Base-by-base conservation (phyloP, 2,888 invertebrate genomes). In the Acleris laterana region DNA sequence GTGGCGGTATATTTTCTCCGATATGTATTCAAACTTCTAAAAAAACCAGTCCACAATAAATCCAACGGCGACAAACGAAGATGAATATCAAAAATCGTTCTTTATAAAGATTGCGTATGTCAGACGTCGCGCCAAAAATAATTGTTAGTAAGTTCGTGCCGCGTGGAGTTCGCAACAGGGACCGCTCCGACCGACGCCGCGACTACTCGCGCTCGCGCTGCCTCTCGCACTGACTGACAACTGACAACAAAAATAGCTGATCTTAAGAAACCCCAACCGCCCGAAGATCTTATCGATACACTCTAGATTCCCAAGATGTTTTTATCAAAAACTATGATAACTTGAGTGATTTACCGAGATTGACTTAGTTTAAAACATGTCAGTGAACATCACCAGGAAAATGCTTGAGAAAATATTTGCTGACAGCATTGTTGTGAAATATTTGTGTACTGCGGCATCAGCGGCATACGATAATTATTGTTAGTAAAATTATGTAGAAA, bases 231-330 rank as follows among this genome's bases (percentile, higher is more conserved):
- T 73, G 78, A 81, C 80, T 73, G 78, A 86, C 83, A 80, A 81
- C 80, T 73, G 78, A 86, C 83, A 80, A 80, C 81, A 70, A 82
- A 87, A 85, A 85, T 83, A 86, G 80, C 80, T 74, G 81, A 84
- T 57, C 82, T 77, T 69, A 74, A 77, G 79, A 77, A 84, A 84
- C 83, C 79, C 76, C 68, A 48, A 68, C 28, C 69, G 69, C 70
- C 72, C 72, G 71, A 73, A 77, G 75, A 81, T 79, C 78, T 74
- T 76, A 80, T 75, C 77, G 55, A 48, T 48, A 66, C 55, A 19
- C 61, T 61, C 56, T 49, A 44, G 51, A 44, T 44, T 57, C 56
- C 9, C 16, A 48, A 25, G 50, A 44, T 28, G 50, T 57, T n/a
- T 17, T 52, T 25, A 52, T 52, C 44, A 52, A 57, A 52, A 57